phyloP scores from a whole-genome alignment of 2,888 invertebrate genomes.

The Eupelmus urozonus region DNA sequence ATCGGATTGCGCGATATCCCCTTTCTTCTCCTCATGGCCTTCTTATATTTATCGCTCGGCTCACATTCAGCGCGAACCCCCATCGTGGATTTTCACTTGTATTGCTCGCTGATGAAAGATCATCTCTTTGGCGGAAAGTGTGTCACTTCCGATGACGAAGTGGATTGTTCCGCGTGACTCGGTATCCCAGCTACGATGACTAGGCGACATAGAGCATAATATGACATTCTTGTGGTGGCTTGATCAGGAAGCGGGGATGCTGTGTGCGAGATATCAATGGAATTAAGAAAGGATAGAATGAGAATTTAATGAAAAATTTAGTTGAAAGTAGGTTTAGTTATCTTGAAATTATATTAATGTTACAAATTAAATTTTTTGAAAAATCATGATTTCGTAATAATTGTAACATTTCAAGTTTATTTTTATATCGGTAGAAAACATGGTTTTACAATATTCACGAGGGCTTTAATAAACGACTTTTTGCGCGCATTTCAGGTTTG shows the following conservation, averaged over 20 bases:
- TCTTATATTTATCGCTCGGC: constrained; percentile 37
- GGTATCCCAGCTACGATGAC: constrained; percentile 8
- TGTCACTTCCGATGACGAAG: constrained; percentile 56
- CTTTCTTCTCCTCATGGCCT: constrained; percentile 12
- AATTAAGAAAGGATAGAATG: too few relatives aligned
- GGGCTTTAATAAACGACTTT: too few relatives aligned
- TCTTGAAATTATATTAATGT: too few relatives aligned
- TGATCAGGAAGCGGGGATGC: not conserved
- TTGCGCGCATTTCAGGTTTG: too few relatives aligned
- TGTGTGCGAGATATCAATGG: not conserved
- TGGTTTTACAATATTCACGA: too few relatives aligned
- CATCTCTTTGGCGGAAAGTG: constrained; percentile 49
- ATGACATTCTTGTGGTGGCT: not conserved
- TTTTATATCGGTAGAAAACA: too few relatives aligned
- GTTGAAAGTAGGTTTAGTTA: too few relatives aligned
- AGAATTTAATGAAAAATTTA: too few relatives aligned
- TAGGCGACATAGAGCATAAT: constrained; percentile 28
- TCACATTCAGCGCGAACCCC: constrained; percentile 17
- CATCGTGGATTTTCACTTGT: constrained; percentile 46
- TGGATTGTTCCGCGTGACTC: constrained; percentile 31
- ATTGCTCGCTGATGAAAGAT: constrained; percentile 37
- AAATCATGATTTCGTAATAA: too few relatives aligned
- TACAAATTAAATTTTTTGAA: too few relatives aligned
- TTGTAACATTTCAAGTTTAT: too few relatives aligned
- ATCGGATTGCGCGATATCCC: constrained; percentile 14